Evolutionary conservation across 2,797 vertebrate genomes (phyloP).

Genomic region (Astyanax mexicanus): DNA sequence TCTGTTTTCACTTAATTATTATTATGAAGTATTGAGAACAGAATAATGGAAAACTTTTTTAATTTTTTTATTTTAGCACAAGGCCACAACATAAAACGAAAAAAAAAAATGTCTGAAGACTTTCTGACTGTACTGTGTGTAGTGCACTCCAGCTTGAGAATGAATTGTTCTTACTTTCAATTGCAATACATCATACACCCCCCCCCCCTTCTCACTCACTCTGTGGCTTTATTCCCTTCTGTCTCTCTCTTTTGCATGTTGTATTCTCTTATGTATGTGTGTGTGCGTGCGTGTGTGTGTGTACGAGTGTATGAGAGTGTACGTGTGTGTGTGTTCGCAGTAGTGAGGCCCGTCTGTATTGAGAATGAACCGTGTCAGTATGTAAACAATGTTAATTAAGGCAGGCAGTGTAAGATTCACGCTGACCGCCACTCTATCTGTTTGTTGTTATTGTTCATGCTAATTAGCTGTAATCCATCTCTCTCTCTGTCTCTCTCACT

Average conservation of each 20-base stretch:
- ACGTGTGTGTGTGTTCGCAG: conserved; percentile 28
- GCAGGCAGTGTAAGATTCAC: conserved; percentile 72
- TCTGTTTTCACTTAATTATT: too few species aligned
- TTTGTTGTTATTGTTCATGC: conserved; percentile 79
- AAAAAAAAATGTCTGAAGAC: too few species aligned
- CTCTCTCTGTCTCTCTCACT: conserved; percentile 29
- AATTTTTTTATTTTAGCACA: too few species aligned
- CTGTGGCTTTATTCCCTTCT: too few species aligned
- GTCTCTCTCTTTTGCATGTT: too few species aligned
- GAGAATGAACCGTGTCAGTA: conserved; percentile 67
- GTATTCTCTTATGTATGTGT: conserved; percentile 15
- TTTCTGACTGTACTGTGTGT: background rate
- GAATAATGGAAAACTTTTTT: too few species aligned
- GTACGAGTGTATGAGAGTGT: conserved; percentile 1
- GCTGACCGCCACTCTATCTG: conserved; percentile 69
- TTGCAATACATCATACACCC: too few species aligned
- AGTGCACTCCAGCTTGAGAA: too few species aligned
- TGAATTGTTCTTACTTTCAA: too few species aligned
- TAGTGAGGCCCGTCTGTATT: conserved; percentile 51
- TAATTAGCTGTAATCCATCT: conserved; percentile 81
- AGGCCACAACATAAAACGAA: too few species aligned
- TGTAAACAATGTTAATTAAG: conserved; percentile 83
- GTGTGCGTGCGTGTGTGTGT: conserved; percentile 20
- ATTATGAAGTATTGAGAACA: too few species aligned
- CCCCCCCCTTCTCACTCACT: too few species aligned